Evolutionary conservation across 1,140 invertebrate species (phyloP).

Genomic region (Heliconius nattereri): DNA sequence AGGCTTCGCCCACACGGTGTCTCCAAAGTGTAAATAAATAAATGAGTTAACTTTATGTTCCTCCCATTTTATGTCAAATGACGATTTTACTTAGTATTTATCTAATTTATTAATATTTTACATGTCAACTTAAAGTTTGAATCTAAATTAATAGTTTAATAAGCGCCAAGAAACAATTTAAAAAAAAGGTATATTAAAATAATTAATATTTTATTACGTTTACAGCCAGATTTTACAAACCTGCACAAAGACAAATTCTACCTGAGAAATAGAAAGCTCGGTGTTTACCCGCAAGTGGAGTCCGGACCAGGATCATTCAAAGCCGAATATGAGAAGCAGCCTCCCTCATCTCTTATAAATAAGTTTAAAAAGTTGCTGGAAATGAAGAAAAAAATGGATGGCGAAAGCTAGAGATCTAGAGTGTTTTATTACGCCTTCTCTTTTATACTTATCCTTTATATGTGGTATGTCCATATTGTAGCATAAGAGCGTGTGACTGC

Average conservation of each 20-base stretch:
- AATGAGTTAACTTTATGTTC: no score
- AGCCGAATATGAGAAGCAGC: slow-evolving; percentile 33
- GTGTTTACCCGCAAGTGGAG: slow-evolving; percentile 40
- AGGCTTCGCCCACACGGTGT: no score
- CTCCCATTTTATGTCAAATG: no score
- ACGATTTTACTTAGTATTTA: no score
- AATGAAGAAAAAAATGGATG: slow-evolving; percentile 48
- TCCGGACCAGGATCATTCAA: slow-evolving; percentile 51
- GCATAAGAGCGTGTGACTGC: no score
- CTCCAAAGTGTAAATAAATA: no score
- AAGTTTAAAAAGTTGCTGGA: slow-evolving; percentile 46
- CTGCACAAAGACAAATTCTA: not conserved
- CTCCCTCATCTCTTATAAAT: slow-evolving; percentile 27
- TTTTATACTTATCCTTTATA: not conserved
- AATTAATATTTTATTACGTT: not conserved
- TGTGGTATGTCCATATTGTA: no score
- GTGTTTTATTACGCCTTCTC: not conserved
- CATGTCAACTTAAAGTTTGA: no score
- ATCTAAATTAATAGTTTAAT: no score
- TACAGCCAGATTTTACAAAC: slow-evolving; percentile 14
- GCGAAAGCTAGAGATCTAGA: not conserved
- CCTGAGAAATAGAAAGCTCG: not conserved
- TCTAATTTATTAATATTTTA: no score
- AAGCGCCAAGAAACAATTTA: no score
- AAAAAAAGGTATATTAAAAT: no score